Evolutionary conservation across 2,797 vertebrate species (phyloP).

Genomic region (Sorex maritimensis): DNA sequence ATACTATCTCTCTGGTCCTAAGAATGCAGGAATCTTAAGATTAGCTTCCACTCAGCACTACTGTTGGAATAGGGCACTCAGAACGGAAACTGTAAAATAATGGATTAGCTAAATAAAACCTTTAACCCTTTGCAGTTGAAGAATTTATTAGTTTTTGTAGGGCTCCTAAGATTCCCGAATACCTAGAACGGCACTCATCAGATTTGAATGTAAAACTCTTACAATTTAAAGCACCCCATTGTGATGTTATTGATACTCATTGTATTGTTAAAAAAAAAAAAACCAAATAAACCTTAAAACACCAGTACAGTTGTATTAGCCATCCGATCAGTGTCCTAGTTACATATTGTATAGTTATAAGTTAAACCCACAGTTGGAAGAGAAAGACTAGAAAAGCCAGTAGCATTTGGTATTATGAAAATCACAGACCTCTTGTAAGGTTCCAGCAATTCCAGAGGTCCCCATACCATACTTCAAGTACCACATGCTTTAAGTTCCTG

Average conservation of each 20-base stretch:
- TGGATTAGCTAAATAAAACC: neutral
- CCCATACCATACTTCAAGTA: neutral
- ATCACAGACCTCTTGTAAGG: conserved; percentile 4
- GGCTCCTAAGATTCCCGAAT: neutral
- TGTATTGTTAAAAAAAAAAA: conserved; percentile 18
- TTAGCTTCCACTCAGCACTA: neutral
- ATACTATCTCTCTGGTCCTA: too few species aligned
- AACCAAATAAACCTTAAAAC: neutral
- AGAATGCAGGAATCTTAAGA: too few species aligned
- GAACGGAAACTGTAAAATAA: conserved; percentile 27
- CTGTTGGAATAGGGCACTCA: neutral
- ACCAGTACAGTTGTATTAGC: neutral
- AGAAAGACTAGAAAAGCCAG: neutral
- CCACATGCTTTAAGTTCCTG: neutral
- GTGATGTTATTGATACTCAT: neutral
- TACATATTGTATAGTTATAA: neutral
- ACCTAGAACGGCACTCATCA: conserved; percentile 4
- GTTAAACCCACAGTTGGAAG: neutral
- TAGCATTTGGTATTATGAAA: neutral
- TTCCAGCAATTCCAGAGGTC: neutral
- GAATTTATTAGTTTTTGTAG: neutral
- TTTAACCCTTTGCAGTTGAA: neutral
- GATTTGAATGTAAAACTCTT: conserved; percentile 5
- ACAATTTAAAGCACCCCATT: neutral
- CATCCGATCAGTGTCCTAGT: neutral